These are phyloP conservation scores for Phlogophora meticulosa DNA, from an alignment of 2,888 invertebrate genomes.

Conservation along the genomic window DNA sequence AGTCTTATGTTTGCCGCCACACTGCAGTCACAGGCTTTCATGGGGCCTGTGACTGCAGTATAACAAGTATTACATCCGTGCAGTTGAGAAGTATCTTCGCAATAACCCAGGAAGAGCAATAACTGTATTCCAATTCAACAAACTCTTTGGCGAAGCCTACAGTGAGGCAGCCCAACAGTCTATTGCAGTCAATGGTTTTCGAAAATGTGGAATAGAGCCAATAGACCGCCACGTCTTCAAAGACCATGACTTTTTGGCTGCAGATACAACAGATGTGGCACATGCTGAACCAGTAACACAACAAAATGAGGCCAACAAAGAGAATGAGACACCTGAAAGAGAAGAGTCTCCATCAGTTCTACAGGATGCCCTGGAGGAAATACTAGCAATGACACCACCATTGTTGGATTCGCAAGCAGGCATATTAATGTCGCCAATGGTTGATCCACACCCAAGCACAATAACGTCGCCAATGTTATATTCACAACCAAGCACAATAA, in stretches of 20 bases:
- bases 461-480: slow-evolving; percentile 12
- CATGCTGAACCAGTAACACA: slow-evolving; percentile 21
- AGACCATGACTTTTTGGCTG: slow-evolving; percentile 32
- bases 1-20: slow-evolving; percentile 45
- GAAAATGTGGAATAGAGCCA: slow-evolving; percentile 33
- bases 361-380: slow-evolving; percentile 22
- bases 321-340: slow-evolving; percentile 38
- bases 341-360: slow-evolving; percentile 36
- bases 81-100: slow-evolving; percentile 29
- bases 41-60: slow-evolving; percentile 53
- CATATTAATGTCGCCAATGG: slow-evolving; percentile 10
- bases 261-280: slow-evolving; percentile 25
- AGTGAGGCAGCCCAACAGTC: slow-evolving; percentile 30
- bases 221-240: slow-evolving; percentile 29
- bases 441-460: slow-evolving; percentile 9
- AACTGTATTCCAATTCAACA: slow-evolving; percentile 27
- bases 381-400: slow-evolving; percentile 20
- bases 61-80: slow-evolving; percentile 40
- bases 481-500: slow-evolving; percentile 24
- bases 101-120: slow-evolving; percentile 31
- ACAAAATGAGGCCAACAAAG: slow-evolving; percentile 35
- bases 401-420: slow-evolving; percentile 5
- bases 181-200: slow-evolving; percentile 34
- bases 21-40: slow-evolving; percentile 54
- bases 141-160: slow-evolving; percentile 36